Evolutionary conservation across 2,888 invertebrate species (phyloP).

Genomic region (Hesperia comma): DNA sequence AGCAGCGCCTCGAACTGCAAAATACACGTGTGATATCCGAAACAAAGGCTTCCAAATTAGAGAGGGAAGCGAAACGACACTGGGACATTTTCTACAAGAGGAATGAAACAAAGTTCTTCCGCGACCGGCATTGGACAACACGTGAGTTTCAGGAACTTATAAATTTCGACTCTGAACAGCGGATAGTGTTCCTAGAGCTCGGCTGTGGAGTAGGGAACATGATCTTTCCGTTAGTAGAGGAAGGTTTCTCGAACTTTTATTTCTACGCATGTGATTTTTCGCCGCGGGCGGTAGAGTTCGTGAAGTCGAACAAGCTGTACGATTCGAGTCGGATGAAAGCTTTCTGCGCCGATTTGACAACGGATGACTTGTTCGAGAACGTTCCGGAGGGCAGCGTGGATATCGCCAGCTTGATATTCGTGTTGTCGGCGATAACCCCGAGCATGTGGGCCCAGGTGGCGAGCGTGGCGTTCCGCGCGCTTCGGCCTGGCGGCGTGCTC

Average conservation of each 20-base stretch:
- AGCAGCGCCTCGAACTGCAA: constrained; percentile 86
- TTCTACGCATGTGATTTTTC: constrained; percentile 97
- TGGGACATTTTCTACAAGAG: constrained; percentile 99
- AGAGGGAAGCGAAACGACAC: constrained; percentile 92
- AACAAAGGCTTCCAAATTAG: constrained; percentile 90
- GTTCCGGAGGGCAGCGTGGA: constrained; percentile 85
- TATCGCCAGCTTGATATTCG: constrained; percentile 95
- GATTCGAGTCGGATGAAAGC: constrained; percentile 86
- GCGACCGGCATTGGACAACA: constrained; percentile 98
- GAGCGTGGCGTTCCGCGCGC: constrained; percentile 85
- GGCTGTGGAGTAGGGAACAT: constrained; percentile 99
- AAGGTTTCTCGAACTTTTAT: constrained; percentile 85
- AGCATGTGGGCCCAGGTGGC: constrained; percentile 88
- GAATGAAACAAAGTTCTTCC: constrained; percentile 96
- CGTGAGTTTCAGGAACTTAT: constrained; percentile 95
- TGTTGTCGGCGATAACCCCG: constrained; percentile 97
- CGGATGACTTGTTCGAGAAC: constrained; percentile 85
- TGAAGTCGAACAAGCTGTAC: constrained; percentile 88
- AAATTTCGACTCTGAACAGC: constrained; percentile 78
- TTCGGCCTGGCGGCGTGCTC: constrained; percentile 91
- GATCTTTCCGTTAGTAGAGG: constrained; percentile 94
- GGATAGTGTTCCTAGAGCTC: constrained; percentile 89
- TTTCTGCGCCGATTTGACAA: constrained; percentile 94
- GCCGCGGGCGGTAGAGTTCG: constrained; percentile 93
- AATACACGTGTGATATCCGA: constrained; percentile 84